Percentiles rank a stretch among this genome's conserved stretches.
Conservation (phyloP, 2,113 vertebrate genomes). For the Brachypodius melanocephalos region DNA sequence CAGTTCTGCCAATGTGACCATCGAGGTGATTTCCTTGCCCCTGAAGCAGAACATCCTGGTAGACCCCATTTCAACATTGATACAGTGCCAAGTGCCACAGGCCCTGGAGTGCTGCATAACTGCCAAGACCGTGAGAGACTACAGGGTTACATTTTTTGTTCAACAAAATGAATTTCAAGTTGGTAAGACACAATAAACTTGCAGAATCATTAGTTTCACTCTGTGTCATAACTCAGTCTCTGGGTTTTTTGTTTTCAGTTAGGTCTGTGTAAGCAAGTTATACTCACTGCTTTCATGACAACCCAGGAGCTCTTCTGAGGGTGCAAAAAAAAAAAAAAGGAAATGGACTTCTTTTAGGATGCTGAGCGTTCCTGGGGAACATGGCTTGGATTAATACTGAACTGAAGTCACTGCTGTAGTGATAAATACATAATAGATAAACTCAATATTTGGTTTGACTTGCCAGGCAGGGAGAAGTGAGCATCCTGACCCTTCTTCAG, state of each 20-base stretch:
- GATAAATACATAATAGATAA: background rate
- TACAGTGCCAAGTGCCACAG: background rate
- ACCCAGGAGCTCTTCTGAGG: background rate
- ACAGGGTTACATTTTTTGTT: constrained; percentile 21
- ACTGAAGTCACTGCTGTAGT: background rate
- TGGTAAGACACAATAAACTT: constrained; percentile 49
- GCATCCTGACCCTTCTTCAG: background rate
- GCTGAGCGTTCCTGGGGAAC: background rate
- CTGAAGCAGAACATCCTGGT: constrained; percentile 52
- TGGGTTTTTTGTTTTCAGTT: background rate
- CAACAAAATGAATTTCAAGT: background rate
- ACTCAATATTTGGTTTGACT: background rate
- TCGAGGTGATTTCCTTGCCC: constrained; percentile 60
- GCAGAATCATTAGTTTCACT: background rate
- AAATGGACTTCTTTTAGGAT: background rate
- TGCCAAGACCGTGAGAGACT: background rate
- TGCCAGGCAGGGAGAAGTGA: background rate
- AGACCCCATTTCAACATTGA: constrained; percentile 39
- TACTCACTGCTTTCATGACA: background rate
- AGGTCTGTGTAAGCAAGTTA: background rate
- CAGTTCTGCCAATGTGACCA: constrained; percentile 20
- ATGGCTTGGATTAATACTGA: background rate
- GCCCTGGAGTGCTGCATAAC: constrained; percentile 61
- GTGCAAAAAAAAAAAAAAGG: background rate
- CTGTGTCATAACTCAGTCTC: background rate